Evolutionary conservation across 2,113 vertebrate genomes (phyloP).

Genomic region (Hepsetus odoe): DNA sequence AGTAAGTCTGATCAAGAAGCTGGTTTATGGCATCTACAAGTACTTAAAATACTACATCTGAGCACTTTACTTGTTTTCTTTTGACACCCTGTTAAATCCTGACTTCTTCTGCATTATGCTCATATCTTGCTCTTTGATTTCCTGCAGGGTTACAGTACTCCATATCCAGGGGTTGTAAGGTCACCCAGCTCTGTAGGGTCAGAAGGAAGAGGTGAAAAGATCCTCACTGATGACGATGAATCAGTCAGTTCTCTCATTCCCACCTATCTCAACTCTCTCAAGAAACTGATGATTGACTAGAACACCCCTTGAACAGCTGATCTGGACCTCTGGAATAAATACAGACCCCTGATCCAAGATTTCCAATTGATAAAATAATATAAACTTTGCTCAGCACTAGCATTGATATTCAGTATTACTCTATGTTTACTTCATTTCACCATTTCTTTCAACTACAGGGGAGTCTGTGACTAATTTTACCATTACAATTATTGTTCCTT

Average conservation of each 20-base stretch:
- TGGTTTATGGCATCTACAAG: background rate
- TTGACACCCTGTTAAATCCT: background rate
- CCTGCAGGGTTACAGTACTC: conserved; percentile 79
- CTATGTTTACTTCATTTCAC: conserved; percentile 1
- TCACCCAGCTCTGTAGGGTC: conserved; percentile 79
- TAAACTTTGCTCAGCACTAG: background rate
- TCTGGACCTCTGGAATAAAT: background rate
- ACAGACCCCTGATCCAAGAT: background rate
- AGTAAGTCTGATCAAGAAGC: conserved; percentile 59
- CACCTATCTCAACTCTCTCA: conserved; percentile 79
- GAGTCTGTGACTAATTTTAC: background rate
- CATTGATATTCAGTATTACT: conserved; percentile 40
- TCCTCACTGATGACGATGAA: conserved; percentile 74
- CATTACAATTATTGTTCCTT: background rate
- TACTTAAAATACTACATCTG: background rate
- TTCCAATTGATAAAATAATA: background rate
- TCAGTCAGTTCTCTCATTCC: conserved; percentile 80
- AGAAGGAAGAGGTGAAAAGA: conserved; percentile 77
- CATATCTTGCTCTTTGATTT: background rate
- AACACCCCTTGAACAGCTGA: background rate
- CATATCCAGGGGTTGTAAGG: conserved; percentile 68
- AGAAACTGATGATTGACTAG: conserved; percentile 82
- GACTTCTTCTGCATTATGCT: no score
- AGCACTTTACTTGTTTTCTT: background rate
- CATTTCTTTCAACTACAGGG: background rate